Percentiles rank a stretch among this genome's conserved stretches.
phyloP scores from a whole-genome alignment of 2,888 invertebrate species.

The Eudasyphora cyanicolor region DNA sequence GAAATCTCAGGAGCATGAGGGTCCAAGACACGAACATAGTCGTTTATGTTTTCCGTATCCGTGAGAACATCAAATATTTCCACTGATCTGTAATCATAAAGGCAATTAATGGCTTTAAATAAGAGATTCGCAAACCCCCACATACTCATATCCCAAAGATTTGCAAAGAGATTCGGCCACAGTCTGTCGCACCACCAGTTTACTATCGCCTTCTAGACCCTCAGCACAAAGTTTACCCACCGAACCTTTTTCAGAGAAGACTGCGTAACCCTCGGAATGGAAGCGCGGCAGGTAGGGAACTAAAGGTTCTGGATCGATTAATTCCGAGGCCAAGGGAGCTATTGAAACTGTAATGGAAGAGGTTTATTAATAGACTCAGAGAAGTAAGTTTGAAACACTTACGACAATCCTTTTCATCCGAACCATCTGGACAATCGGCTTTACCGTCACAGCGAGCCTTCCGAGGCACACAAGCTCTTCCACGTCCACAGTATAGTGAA shows the following conservation, averaged over 20 bases:
- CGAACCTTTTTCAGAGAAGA: conserved; percentile 91
- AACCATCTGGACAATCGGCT: conserved; percentile 91
- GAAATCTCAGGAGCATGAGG: conserved; percentile 90
- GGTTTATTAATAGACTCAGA: conserved; percentile 15
- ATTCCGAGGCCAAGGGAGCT: conserved; percentile 85
- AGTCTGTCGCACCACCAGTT: conserved; percentile 81
- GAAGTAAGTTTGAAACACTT: conserved; percentile 79
- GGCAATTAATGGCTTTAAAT: background rate
- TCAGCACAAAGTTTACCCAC: conserved; percentile 91
- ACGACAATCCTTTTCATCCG: conserved; percentile 93
- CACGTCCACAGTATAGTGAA: conserved; percentile 89
- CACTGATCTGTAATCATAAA: conserved; percentile 82
- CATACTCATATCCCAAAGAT: conserved; percentile 88
- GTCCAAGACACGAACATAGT: conserved; percentile 91
- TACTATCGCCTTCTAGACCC: conserved; percentile 85
- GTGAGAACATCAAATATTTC: conserved; percentile 85
- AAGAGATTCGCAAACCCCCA: conserved; percentile 49
- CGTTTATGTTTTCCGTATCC: conserved; percentile 82
- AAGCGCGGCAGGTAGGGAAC: conserved; percentile 87
- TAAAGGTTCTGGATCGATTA: conserved; percentile 84
- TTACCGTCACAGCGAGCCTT: conserved; percentile 90
- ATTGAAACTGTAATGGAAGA: conserved; percentile 84
- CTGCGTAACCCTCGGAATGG: conserved; percentile 89
- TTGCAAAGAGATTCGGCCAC: conserved; percentile 90
- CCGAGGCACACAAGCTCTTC: conserved; percentile 87